Evolutionary conservation across 2,888 invertebrate species (phyloP), one percentile per base, ranked within the genome.

Genomic region (Timema podura): DNA sequence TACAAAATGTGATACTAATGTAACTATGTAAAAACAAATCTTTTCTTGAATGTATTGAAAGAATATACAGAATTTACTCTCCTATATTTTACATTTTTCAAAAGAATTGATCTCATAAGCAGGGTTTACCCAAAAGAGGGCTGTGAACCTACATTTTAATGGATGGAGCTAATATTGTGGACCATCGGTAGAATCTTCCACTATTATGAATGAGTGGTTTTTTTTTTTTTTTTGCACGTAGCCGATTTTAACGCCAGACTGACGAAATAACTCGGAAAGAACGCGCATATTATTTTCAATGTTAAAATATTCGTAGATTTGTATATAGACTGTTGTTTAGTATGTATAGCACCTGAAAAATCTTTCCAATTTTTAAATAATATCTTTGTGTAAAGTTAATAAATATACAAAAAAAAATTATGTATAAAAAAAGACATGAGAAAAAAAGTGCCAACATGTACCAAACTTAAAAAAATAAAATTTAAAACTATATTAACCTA

Each of bases 311-410:
- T 61, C 45, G 61, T 44, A 61, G 30, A 61, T 61, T 30, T 61
- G 45, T 61, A 61, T 44, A 13, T 61, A 30, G 57, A 61, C 44
- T 45, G 30, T 61, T 61, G 61, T 61, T 61, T 61, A 61, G 44
- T 44, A 44, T 61, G 61, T 61, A 61, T 61, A 61, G 61, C 30
- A n/a, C n/a, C 61, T 61, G 30, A 61, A 45, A 61, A 16, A 66
- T 69, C 68, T 68, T 69, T 69, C 65, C 67, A 70, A 30, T 65
- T 64, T 70, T 68, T 11, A 70, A 70, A 69, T 47, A 69, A 65
- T 30, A 49, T 72, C 68, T 72, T 70, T 72, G 72, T 72, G 70
- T 72, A 70, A 70, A 68, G 70, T 70, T 67, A 66, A 68, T 68
- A 65, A 54, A 68, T 67, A 54, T 57, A 68, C 54, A 65, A 46